Conservation (phyloP, 2,888 invertebrate species). For the Liopterus haemorrhoidalis region DNA sequence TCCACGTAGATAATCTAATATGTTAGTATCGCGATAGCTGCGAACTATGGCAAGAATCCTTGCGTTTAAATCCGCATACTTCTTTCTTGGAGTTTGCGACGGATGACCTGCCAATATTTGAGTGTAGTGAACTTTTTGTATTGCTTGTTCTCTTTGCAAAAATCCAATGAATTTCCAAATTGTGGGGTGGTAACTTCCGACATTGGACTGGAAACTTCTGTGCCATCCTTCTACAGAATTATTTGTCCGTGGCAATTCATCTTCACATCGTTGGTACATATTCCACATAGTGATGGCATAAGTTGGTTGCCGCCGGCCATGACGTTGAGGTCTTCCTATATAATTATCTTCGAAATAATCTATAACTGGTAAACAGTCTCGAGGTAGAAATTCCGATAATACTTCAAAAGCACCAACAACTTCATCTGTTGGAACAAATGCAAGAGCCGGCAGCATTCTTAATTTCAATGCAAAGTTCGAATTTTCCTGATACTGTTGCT, state of each 20-base stretch:
- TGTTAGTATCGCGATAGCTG: too few species aligned
- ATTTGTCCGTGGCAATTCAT: conserved; percentile 1
- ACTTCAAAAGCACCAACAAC: conserved; percentile 1
- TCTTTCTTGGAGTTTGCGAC: too few species aligned
- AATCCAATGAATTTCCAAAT: too few species aligned
- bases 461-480: conserved; percentile 22
- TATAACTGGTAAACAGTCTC: conserved; percentile 5
- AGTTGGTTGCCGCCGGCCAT: not conserved
- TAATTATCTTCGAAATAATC: conserved; percentile 12
- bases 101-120: too few species aligned
- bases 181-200: too few species aligned
- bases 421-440: conserved; percentile 21
- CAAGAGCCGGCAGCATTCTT: conserved; percentile 22
- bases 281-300: conserved; percentile 6
- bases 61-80: too few species aligned
- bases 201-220: too few species aligned
- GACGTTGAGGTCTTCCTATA: conserved; percentile 2
- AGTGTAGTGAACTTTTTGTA: too few species aligned
- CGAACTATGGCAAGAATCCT: too few species aligned
- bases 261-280: not conserved
- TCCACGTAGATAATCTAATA: too few species aligned
- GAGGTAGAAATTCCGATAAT: conserved; percentile 5
- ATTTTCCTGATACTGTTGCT: conserved; percentile 16
- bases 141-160: too few species aligned
- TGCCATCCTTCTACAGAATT: conserved; percentile 20